Conservation (phyloP, 1,140 invertebrate genomes). For the Drosophila erecta region DNA sequence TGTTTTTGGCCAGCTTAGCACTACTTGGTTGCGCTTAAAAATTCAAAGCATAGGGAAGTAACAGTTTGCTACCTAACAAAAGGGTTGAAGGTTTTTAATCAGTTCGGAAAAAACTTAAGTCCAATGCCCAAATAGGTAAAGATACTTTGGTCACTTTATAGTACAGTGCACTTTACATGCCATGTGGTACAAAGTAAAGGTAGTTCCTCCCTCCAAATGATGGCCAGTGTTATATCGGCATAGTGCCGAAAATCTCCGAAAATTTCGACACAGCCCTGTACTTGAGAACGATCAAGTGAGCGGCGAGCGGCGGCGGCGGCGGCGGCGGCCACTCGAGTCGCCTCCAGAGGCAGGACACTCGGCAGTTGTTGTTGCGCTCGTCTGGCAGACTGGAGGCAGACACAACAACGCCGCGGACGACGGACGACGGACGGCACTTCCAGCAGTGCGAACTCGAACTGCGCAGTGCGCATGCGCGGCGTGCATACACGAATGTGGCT, state of each 20-base stretch:
- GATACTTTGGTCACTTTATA: too few species aligned
- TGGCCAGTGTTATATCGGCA: background rate
- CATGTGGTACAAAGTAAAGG: too few species aligned
- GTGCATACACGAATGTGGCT: constrained; percentile 56
- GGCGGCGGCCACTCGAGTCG: background rate
- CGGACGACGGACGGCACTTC: constrained; percentile 22
- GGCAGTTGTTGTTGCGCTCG: constrained; percentile 14
- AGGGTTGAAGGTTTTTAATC: too few species aligned
- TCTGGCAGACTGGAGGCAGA: constrained; percentile 48
- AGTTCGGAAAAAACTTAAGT: too few species aligned
- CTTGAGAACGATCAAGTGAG: constrained; percentile 72
- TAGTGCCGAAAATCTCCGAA: constrained; percentile 17
- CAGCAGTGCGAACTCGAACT: constrained; percentile 31
- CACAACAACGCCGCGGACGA: constrained; percentile 6
- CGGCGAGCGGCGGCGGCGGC: constrained; percentile 51
- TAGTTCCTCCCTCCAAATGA: too few species aligned
- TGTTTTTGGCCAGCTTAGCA: too few species aligned
- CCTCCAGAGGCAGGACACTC: constrained; percentile 15
- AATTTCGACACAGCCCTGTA: constrained; percentile 33
- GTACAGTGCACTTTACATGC: too few species aligned
- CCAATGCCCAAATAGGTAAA: too few species aligned
- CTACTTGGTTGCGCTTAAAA: too few species aligned
- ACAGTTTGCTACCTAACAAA: too few species aligned
- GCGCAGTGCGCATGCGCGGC: constrained; percentile 64
- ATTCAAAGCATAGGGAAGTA: background rate